Conservation (phyloP, 2,113 vertebrate genomes). For the Salvator merianae region DNA sequence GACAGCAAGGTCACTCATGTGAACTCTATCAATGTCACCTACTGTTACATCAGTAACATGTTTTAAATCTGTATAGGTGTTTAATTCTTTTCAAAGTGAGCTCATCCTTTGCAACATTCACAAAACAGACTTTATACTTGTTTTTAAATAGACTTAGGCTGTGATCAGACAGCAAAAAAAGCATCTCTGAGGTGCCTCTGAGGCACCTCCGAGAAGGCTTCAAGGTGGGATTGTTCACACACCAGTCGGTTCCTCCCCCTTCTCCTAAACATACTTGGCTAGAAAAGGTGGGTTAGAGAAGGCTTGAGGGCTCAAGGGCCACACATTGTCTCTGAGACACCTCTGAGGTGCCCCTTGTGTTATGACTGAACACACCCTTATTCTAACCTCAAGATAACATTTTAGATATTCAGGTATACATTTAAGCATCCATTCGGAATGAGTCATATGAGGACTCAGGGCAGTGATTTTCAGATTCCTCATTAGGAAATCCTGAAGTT, state of each 20-base stretch:
- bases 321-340: no score
- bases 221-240: no score
- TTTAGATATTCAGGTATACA: neutral
- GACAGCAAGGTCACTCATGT: slow-evolving; percentile 21
- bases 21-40: slow-evolving; percentile 1
- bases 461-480: neutral
- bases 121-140: neutral
- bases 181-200: no score
- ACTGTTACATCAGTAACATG: slow-evolving; percentile 1
- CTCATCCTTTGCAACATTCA: neutral
- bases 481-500: neutral
- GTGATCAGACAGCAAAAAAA: no score
- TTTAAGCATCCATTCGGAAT: neutral
- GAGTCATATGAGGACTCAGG: no score
- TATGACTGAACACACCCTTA: no score
- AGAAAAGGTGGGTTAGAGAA: no score
- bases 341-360: no score
- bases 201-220: no score
- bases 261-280: no score
- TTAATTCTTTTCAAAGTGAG: neutral
- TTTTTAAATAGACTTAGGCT: neutral
- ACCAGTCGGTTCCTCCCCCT: no score
- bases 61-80: neutral
- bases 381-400: neutral
- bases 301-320: no score